Evolutionary conservation across 2,797 vertebrate genomes (phyloP), one percentile per base, ranked within the genome.

Genomic region (Bucorvus abyssinicus): DNA sequence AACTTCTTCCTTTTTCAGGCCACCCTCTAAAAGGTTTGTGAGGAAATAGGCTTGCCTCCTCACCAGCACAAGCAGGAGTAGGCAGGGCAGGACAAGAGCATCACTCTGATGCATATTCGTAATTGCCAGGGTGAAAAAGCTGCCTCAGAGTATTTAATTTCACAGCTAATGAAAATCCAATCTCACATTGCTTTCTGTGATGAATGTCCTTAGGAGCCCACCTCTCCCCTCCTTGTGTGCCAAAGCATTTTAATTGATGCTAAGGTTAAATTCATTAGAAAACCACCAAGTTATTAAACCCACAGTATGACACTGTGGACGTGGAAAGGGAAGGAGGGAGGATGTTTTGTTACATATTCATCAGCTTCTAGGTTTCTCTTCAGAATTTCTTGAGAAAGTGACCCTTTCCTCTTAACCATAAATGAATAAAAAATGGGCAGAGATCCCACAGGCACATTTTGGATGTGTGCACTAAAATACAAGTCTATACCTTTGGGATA

Each of bases 121-220:
- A 86, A 86, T 77, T 83, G 76, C 74, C 74, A 86, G 52, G 32
- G 70, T 84, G 92, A 94, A 91, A 75, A 94, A 74, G 52, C 76
- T 91, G 80, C 53, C 74, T 70, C 70, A 81, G 56, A 67, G 70
- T 44, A 75, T 90, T 94, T 91, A 89, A 95, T 91, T 91, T 93
- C 89, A 70, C 56, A 88, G 76, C 79, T 91, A 96, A 94, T 7
- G 0, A 90, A 90, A 96, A 95, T 56, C 76, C 73, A 92, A n/a
- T 93, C 80, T 96, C 80, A 49, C 18, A 59, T 56, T 63, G 40
- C 34, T 91, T 78, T 63, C 64, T 64, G 44, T 81, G 83, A 93
- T 85, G 63, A 81, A 90, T 53, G 80, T 75, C 53, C 83, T 69
- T 15, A 55, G 80, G 40, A 84, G 56, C 49, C 79, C 77, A 93